A percentile compares a stretch with the other conserved stretches of the same genome.
These are phyloP conservation scores for Serrognathus titanus DNA, from an alignment of 2,888 invertebrate genomes.

Conservation along the genomic window DNA sequence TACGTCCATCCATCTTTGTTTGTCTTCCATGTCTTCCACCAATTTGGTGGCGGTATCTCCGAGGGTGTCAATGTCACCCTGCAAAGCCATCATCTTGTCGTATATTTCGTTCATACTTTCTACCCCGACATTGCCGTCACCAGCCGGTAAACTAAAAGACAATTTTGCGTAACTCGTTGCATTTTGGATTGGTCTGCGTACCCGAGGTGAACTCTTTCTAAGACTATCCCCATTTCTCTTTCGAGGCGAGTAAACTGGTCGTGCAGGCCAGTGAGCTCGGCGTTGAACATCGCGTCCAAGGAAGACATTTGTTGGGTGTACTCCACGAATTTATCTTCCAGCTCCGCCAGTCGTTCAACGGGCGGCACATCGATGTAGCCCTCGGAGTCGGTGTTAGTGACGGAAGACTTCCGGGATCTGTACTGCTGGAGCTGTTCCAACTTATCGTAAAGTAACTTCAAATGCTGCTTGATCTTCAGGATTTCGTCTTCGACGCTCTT, in stretches of 20 bases:
- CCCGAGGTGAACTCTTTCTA: conserved; percentile 34
- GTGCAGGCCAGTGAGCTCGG: conserved; percentile 52
- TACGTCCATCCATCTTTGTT: conserved; percentile 56
- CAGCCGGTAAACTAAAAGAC: conserved; percentile 29
- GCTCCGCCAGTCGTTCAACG: conserved; percentile 3
- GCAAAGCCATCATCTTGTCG: conserved; percentile 43
- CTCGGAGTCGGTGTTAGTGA: not conserved
- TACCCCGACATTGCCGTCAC: conserved; percentile 27
- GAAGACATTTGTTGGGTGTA: conserved; percentile 36
- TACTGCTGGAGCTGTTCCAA: not conserved
- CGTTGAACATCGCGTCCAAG: conserved; percentile 41
- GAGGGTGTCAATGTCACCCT: conserved; percentile 47
- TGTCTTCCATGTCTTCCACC: conserved; percentile 56
- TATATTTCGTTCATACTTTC: conserved; percentile 41
- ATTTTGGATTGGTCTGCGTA: conserved; percentile 5
- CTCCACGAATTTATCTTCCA: conserved; percentile 34
- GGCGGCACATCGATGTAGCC: not conserved
- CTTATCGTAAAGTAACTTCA: conserved; percentile 6
- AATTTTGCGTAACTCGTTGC: not conserved
- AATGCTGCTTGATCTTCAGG: conserved; percentile 6
- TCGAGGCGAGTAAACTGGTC: conserved; percentile 52
- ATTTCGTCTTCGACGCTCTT: conserved; percentile 6
- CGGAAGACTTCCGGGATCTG: not conserved
- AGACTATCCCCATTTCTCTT: conserved; percentile 42
- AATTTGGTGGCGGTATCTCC: conserved; percentile 47